Base-by-base conservation (phyloP, 2,113 vertebrate species). In the Zosterops pallidus region DNA sequence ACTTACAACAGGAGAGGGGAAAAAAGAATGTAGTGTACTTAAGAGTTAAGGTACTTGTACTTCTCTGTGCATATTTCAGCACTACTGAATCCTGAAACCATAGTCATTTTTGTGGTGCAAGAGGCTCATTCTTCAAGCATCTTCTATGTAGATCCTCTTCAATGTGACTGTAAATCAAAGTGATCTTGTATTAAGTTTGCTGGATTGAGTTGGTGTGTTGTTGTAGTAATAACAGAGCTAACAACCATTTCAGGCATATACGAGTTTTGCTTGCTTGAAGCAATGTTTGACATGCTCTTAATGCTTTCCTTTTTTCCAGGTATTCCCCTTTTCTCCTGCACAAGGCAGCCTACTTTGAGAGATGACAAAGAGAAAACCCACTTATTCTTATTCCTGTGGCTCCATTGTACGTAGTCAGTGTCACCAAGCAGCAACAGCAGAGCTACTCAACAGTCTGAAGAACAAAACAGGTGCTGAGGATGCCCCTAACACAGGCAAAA, bases 51-150 rank as follows among this genome's bases (percentile, higher is more conserved):
- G 19, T 80, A 85, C 23, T 67, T 71, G 31, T 65, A 53, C 20
- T 59, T 91, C 44, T 83, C 71, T 52, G 55, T 13, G 64, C 35
- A 9, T 7, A 20, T 80, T 76, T 52, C 37, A 68, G 62, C 47
- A 29, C 56, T 69, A 64, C 52, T 60, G 83, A 90, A 77, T 70
- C 20, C 42, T 80, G 62, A 88, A 95, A 86, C 80, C 83, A 46
- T 55, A 75, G 67, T 60, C 6, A 69, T 92, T 90, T 85, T 72
- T 75, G 81, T 69, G 53, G 56, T 52, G n/a, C 37, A 35, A 62
- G 52, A 83, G 23, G 90, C 33, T n/a, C 57, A 83, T 70, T 92
- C 69, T 33, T 90, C 83, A 92, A 52, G 14, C 23, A 67, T 86
- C 63, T 72, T 72, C 59, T 75, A 22, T 6, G 19, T 74, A 47